Base-by-base conservation (phyloP, 2,888 invertebrate genomes). In the Hydriomena furcata region DNA sequence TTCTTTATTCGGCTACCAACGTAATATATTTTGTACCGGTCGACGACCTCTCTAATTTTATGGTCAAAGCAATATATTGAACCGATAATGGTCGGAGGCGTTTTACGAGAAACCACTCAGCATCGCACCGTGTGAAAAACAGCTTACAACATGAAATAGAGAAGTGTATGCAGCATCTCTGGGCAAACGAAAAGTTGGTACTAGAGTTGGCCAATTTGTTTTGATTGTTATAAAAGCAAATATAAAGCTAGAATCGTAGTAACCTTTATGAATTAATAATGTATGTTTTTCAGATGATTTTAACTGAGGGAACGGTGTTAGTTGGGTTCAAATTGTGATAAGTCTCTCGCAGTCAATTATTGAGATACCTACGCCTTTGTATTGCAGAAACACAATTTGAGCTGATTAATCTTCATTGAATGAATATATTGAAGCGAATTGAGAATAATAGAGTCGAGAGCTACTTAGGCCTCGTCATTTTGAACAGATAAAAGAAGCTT, bases 1-100 rank as follows among this genome's bases (percentile, higher is more conserved):
- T 82, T 82, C 80, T 82, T 79, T 74, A 81, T 84, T 81, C 79
- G 77, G 69, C 68, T 64, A 68, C 68, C 66, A 71, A 76, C 73
- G 71, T 71, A 71, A 74, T 75, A 69, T 75, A 73, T 66, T 45
- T 72, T 69, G 68, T 68, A 67, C 60, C 74, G 82, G 80, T 80
- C 81, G 63, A 73, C 67, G 82, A 84, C 75, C 83, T 73, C 68
- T 66, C 63, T 66, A 66, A 73, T 82, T 85, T 84, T 84, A 84
- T 82, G 78, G 73, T 72, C 69, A 68, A 74, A 71, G 79, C 73
- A 78, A 81, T 81, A 82, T 79, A 84, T 83, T 75, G 76, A 78
- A 79, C 78, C 80, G 81, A 82, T 82, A 75, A 76, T 79, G 76
- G 78, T 79, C 74, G 75, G 75, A 73, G 73, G 75, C 73, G 77